Evolutionary conservation across 2,113 vertebrate species (phyloP), one percentile per base, ranked within the genome.

Genomic region (Probosciger aterrimus): DNA sequence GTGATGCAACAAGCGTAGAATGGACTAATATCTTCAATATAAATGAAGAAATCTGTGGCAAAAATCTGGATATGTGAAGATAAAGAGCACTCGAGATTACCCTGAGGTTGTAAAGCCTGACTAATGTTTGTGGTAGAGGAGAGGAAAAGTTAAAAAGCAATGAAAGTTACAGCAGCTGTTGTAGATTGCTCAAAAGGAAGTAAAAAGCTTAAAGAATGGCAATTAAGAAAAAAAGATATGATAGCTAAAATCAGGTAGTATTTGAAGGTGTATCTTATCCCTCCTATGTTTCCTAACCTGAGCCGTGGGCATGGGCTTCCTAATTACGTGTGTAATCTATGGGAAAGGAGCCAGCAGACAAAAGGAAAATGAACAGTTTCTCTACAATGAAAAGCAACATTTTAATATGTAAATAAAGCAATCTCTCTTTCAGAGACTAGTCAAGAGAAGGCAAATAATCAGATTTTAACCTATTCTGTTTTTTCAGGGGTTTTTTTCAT

Each of bases 91-190:
- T 82, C 0, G 2, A 28, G 84, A 91, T 94, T 95, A 91, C 7
- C 17, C 52, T 77, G 37, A 77, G 69, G 88, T 14, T 52, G 15
- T 91, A 96, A 96, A 88, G 24, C 52, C n/a, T 88, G 55, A 95
- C 5, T 59, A 85, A 57, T 76, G 80, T 63, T 93, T 93, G 80
- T 60, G 18, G n/a, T 41, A 87, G 62, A 71, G 67, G 81, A 85
- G 62, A 95, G 73, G 44, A 94, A 89, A 95, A 94, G 71, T 79
- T 90, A 95, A 92, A 87, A 91, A 8, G 31, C 81, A 82, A 90
- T 43, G 90, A 67, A 96, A 97, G 82, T 92, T 85, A 93, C 86
- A 59, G 59, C 62, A 78, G 46, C 63, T 94, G 44, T 70, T 83
- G 70, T 24, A 19, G 60, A 80, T 88, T 94, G 85, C 68, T 88